A percentile compares a stretch with the other conserved stretches of the same genome.
Conservation (phyloP, 2,113 vertebrate species). For the Turdus rufiventris region DNA sequence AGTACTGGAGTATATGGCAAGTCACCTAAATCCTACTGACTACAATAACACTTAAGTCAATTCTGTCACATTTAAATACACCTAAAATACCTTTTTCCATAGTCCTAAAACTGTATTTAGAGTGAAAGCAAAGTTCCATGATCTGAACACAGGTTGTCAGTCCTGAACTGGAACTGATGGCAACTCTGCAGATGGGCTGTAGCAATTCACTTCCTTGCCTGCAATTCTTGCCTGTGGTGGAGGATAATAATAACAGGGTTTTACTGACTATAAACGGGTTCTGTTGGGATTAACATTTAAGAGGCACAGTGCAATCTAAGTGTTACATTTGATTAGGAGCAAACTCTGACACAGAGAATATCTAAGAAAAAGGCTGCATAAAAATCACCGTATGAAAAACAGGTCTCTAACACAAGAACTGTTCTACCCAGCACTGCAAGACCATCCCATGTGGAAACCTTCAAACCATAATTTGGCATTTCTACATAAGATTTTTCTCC, state of each 20-base stretch:
- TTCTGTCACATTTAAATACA: background rate
- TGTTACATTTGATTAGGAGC: background rate
- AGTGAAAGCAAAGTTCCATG: background rate
- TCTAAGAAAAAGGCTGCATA: background rate
- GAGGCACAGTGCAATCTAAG: background rate
- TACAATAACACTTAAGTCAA: background rate
- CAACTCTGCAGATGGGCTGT: background rate
- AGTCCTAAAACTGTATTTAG: background rate
- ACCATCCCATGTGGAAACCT: background rate
- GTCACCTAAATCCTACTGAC: background rate
- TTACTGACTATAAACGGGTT: conserved; percentile 6
- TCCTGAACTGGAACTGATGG: background rate
- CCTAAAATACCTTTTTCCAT: background rate
- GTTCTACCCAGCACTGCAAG: background rate
- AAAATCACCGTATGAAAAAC: background rate
- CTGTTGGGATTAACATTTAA: conserved; percentile 36
- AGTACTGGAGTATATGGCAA: background rate
- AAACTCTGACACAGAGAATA: background rate
- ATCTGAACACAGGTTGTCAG: background rate
- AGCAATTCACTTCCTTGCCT: background rate
- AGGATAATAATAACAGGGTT: conserved; percentile 35
- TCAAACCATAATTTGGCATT: background rate
- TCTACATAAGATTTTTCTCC: background rate
- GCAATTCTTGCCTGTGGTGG: background rate
- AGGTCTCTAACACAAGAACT: background rate